Conservation (phyloP, 2,888 invertebrate species). For the Mimachlamys varia region DNA sequence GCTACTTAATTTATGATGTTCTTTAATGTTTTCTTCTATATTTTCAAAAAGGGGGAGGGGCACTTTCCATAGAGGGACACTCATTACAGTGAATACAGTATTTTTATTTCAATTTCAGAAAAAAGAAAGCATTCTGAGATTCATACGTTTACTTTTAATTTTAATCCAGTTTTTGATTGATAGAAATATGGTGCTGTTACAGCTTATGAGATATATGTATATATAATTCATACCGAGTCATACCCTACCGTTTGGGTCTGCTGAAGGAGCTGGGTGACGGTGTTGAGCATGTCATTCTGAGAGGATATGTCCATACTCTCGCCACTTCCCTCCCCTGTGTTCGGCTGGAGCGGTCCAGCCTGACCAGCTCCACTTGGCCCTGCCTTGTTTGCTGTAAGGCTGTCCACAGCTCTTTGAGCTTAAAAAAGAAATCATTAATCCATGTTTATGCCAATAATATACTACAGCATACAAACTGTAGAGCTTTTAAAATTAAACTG, state of each 20-base stretch:
- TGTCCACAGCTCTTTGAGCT: slow-evolving; percentile 76
- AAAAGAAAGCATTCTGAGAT: no score
- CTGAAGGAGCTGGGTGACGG: slow-evolving; percentile 78
- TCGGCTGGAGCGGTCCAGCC: slow-evolving; percentile 30
- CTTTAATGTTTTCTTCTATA: no score
- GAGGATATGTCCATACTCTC: slow-evolving; percentile 60
- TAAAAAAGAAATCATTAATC: slow-evolving; percentile 46
- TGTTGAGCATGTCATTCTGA: slow-evolving; percentile 78
- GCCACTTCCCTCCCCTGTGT: slow-evolving; percentile 34
- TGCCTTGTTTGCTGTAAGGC: slow-evolving; percentile 65
- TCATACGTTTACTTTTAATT: no score
- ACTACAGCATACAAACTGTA: no score
- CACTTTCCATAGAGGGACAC: no score
- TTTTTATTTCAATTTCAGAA: no score
- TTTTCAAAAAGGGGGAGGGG: no score
- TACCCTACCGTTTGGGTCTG: slow-evolving; percentile 76
- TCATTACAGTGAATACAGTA: no score
- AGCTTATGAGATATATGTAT: not conserved
- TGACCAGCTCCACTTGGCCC: slow-evolving; percentile 50
- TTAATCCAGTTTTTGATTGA: no score
- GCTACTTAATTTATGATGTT: no score
- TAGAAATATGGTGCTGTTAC: not conserved
- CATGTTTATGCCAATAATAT: not conserved
- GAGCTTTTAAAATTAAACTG: no score
- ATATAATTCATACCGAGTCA: slow-evolving; percentile 13